Percentiles rank a stretch among this genome's conserved stretches.
Evolutionary conservation across 1,140 invertebrate genomes (phyloP).

Genomic region (Cydia splendana): DNA sequence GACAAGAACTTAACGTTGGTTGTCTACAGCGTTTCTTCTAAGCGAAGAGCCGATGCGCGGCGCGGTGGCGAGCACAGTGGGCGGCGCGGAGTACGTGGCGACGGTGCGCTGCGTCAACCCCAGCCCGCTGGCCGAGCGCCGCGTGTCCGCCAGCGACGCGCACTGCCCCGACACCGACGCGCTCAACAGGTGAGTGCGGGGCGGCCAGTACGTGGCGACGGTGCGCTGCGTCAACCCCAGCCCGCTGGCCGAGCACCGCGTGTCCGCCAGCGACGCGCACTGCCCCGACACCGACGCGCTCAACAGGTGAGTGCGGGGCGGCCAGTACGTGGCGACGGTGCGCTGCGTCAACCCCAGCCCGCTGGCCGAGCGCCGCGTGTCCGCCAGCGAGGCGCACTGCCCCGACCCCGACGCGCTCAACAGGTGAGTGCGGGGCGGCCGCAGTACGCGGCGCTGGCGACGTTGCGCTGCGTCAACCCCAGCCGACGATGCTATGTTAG

Average conservation of each 20-base stretch:
- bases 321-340: too few relatives aligned
- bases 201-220: conserved; percentile 69
- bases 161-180: conserved; percentile 58
- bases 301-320: conserved; percentile 46
- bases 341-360: conserved; percentile 31
- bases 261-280: conserved; percentile 66
- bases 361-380: conserved; percentile 69
- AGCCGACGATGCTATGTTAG: conserved; percentile 44
- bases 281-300: conserved; percentile 55
- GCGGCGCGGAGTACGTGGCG: conserved; percentile 65
- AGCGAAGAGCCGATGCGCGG: conserved; percentile 67
- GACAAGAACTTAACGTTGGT: not conserved
- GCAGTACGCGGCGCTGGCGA: conserved; percentile 75
- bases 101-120: conserved; percentile 78
- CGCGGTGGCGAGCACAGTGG: conserved; percentile 37
- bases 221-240: conserved; percentile 60
- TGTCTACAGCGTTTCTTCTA: conserved; percentile 57
- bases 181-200: conserved; percentile 50
- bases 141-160: conserved; percentile 70
- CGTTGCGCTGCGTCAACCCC: conserved; percentile 70
- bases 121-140: conserved; percentile 70
- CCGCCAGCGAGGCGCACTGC: conserved; percentile 67
- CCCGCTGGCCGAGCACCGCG: conserved; percentile 54
- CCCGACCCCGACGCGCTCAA: conserved; percentile 57
- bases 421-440: conserved; percentile 44